A percentile compares a stretch with the other conserved stretches of the same genome.
Conservation (phyloP, 2,888 invertebrate genomes). For the Eilema depressum region DNA sequence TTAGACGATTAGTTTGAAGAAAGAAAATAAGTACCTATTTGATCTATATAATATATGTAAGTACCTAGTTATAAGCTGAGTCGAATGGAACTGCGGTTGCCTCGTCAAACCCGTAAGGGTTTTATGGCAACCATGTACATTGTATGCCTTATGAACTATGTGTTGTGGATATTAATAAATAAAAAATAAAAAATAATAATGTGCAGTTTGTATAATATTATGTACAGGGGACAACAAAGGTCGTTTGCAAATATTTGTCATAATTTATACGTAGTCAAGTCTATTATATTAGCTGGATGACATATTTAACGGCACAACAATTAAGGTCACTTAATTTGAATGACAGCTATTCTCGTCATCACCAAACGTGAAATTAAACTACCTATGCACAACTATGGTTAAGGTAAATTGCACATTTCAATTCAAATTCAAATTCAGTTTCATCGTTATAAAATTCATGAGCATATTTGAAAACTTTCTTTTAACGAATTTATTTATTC, state of each 20-base stretch:
- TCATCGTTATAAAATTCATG: neutral
- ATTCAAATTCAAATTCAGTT: neutral
- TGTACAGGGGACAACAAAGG: neutral
- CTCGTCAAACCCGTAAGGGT: too few relatives aligned
- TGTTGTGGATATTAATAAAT: too few relatives aligned
- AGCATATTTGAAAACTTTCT: neutral
- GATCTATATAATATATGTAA: too few relatives aligned
- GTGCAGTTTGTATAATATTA: neutral
- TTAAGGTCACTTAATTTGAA: conserved; percentile 77
- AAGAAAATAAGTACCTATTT: too few relatives aligned
- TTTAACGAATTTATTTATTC: neutral
- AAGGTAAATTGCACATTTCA: neutral
- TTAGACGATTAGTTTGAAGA: too few relatives aligned
- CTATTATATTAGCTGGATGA: conserved; percentile 61
- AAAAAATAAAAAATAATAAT: neutral
- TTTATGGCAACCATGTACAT: too few relatives aligned
- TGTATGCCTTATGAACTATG: too few relatives aligned
- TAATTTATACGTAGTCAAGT: conserved; percentile 39
- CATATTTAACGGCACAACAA: conserved; percentile 68
- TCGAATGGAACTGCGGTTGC: too few relatives aligned
- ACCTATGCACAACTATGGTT: conserved; percentile 8
- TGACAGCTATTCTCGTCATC: conserved; percentile 55
- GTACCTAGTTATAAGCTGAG: too few relatives aligned
- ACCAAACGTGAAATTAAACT: conserved; percentile 32
- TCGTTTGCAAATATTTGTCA: conserved; percentile 24